These are phyloP conservation scores for Zoanthus solanderi DNA, from an alignment of 92 coral and sea anemone species.

Conservation along the genomic window DNA sequence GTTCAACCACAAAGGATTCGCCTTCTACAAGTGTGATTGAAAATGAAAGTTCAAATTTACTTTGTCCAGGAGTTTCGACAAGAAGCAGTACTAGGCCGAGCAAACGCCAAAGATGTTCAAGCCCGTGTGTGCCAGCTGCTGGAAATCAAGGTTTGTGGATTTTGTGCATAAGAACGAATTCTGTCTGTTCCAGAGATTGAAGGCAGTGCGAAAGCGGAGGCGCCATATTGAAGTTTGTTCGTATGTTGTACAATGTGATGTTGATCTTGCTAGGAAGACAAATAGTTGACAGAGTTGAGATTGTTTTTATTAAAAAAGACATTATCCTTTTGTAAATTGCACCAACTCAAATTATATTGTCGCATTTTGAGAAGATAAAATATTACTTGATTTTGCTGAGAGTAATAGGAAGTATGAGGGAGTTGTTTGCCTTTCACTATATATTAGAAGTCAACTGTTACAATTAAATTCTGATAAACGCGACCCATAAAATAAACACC, in stretches of 20 bases:
- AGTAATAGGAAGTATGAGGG: not conserved
- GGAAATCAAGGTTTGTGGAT: constrained; percentile 82
- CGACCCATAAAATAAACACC: not conserved
- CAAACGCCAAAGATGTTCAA: constrained; percentile 79
- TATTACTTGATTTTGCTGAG: not conserved
- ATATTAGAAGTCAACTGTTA: not conserved
- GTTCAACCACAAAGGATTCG: constrained; percentile 67
- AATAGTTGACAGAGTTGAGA: not conserved
- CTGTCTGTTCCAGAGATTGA: not conserved
- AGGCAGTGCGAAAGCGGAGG: constrained; percentile 13
- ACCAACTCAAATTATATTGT: not conserved
- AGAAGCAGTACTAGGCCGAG: constrained; percentile 96
- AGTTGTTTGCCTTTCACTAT: not conserved
- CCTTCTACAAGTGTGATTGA: constrained; percentile 62
- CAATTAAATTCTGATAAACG: not conserved
- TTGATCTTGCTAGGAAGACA: not conserved
- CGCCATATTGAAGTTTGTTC: constrained; percentile 77
- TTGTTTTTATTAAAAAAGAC: not conserved
- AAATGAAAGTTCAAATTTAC: constrained; percentile 61
- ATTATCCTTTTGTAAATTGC: not conserved
- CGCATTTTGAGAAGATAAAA: not conserved
- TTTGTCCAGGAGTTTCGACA: constrained; percentile 83
- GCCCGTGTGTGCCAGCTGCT: constrained; percentile 52
- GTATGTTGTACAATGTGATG: constrained; percentile 8
- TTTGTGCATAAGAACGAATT: not conserved